Base-by-base conservation (phyloP, 2,888 invertebrate genomes). In the Syrista parreyssii region DNA sequence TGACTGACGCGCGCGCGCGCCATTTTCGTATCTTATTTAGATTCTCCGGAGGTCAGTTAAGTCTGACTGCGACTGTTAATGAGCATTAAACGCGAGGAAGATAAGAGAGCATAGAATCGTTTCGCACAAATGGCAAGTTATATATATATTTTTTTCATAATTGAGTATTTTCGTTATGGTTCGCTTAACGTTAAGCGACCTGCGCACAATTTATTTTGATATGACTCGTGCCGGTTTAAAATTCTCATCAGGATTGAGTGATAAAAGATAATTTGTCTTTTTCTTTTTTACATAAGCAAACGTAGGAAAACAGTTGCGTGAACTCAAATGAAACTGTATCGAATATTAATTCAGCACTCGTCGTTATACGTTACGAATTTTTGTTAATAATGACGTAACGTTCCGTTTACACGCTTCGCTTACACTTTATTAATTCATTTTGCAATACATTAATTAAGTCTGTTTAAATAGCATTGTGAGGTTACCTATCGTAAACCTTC, bases 361-460 rank as follows among this genome's bases (percentile, higher is more conserved):
- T 55, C 23, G 23, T 55, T 55, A 23, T 9, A 2, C 55, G 55
- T 55, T 23, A 55, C 55, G 55, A 55, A 55, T 55, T 55, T 55
- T 55, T 55, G 55, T 55, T 23, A 55, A 55, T 55, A 55, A 55
- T 55, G 23, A 55, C 55, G 55, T 55, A 55, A 55, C 55, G 77
- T 82, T 87, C 86, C 82, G 87, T 88, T 88, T 90, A 89, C 90
- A 90, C 89, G 89, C 90, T 89, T 90, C 88, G 86, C 90, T 90
- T 90, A 90, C 88, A 89, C 86, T 90, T 91, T 91, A 90, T 91
- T 91, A 89, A 90, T 90, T 88, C 87, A 88, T 90, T 90, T 90
- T 89, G 89, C 89, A 89, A 88, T 91, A 91, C 91, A 91, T 90
- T 91, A 90, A 90, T 91, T 90, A 91, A 91, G 90, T 90, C 88